Percentiles rank a stretch among this genome's conserved stretches.
Conservation (phyloP, 2,113 vertebrate species). For the Cyanoramphus novaezelandiae region DNA sequence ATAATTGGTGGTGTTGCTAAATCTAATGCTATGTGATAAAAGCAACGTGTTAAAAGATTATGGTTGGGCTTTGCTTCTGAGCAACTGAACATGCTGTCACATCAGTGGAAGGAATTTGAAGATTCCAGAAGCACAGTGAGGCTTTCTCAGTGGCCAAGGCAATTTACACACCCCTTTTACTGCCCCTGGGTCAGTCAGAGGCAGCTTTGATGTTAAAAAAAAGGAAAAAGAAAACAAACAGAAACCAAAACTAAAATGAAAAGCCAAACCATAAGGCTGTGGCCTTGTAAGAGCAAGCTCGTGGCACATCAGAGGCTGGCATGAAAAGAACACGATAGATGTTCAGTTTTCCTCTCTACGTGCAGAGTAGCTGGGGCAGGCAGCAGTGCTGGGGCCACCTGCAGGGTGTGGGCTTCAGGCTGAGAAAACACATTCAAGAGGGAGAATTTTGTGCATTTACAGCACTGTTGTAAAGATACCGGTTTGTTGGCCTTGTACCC, state of each 20-base stretch:
- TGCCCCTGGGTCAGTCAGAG: not conserved
- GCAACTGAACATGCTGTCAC: not conserved
- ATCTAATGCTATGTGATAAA: not conserved
- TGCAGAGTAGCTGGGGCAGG: not conserved
- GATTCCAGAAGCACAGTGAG: not conserved
- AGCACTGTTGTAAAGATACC: not conserved
- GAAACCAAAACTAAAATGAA: not conserved
- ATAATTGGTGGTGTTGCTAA: not conserved
- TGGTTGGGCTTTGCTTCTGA: not conserved
- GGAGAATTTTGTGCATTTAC: not conserved
- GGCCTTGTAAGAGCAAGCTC: not conserved
- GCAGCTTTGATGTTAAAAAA: not conserved
- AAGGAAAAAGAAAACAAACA: not conserved
- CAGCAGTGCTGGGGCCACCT: not conserved
- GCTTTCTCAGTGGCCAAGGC: not conserved
- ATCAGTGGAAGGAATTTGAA: not conserved
- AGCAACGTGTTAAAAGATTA: not conserved
- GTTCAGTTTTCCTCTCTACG: not conserved
- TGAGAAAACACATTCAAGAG: not conserved
- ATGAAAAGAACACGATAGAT: fast-evolving
- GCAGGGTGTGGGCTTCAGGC: not conserved
- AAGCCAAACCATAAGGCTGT: not conserved
- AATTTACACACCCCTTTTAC: not conserved
- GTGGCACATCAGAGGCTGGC: not conserved
- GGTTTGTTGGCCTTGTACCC: not conserved